Base-by-base conservation (phyloP, 2,888 invertebrate species). In the Caenorhabditis becei region DNA sequence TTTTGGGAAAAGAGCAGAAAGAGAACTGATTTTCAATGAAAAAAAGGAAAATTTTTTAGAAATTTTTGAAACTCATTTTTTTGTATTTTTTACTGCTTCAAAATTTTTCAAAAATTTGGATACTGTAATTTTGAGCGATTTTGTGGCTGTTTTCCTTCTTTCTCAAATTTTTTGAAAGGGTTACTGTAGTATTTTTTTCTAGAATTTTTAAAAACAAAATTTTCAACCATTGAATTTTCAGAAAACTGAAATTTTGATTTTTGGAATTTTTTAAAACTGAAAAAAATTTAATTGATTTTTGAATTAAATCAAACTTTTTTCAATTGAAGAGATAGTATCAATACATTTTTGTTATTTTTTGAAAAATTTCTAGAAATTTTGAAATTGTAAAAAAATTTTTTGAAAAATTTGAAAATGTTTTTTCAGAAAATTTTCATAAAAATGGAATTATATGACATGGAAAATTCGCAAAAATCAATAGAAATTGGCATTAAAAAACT, bases 381-480 rank as follows among this genome's bases (percentile, higher is more conserved):
- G 56, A 67, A 10, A 10, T 47, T 47, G n/a, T n/a, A n/a, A n/a
- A n/a, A n/a, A n/a, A n/a, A n/a, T 18, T 16, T n/a, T n/a, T 14
- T n/a, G 18, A 18, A n/a, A 18, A n/a, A 18, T 18, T 5, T 47
- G 7, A 16, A 47, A 47, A 16, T 47, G 32, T 32, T 7, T 10
- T 7, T 32, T 47, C 16, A 4, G n/a, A 47, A 47, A 47, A 47
- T 32, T 7, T 32, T 32, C 10, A 14, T 41, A 32, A 10, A 10
- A 32, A 32, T 7, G 32, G 44, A 47, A 47, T 4, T 4, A 47
- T 47, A 8, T 18, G 18, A 47, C 4, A 47, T n/a, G n/a, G 14
- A 47, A 47, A 47, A 47, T 10, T 47, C n/a, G 44, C 14, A 47
- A 47, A 47, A 47, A n/a, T 47, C 44, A 16, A 47, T 47, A 49